A percentile compares a stretch with the other conserved stretches of the same genome.
These are phyloP conservation scores for Meloidogyne floridensis DNA, from an alignment of 1,140 invertebrate genomes.

Conservation along the genomic window DNA sequence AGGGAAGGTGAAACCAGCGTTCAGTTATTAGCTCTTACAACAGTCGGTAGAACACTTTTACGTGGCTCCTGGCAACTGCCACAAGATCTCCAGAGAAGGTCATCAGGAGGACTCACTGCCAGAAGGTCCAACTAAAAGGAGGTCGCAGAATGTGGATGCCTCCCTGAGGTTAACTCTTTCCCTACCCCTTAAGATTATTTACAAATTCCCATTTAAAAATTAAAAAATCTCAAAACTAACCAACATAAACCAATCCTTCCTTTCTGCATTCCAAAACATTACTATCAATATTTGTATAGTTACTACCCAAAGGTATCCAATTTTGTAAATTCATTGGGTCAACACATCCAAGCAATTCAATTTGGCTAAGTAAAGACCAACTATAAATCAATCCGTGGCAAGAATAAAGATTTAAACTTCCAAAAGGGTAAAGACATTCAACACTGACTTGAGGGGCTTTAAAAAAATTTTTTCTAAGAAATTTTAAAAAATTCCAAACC, in stretches of 20 bases:
- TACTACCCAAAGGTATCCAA: neutral
- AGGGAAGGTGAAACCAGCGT: too few species aligned
- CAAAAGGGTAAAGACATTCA: neutral
- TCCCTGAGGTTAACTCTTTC: too few species aligned
- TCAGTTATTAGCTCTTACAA: too few species aligned
- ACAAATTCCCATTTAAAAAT: neutral
- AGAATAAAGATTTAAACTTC: neutral
- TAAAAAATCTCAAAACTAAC: neutral
- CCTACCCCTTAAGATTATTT: too few species aligned
- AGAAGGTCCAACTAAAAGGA: too few species aligned
- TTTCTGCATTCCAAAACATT: neutral
- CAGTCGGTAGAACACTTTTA: too few species aligned
- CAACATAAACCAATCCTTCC: neutral
- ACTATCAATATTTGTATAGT: neutral
- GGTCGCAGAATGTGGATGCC: too few species aligned
- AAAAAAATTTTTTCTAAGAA: neutral
- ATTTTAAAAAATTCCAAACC: neutral
- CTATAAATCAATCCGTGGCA: neutral
- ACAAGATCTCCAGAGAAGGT: too few species aligned
- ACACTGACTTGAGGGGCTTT: neutral
- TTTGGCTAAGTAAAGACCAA: neutral
- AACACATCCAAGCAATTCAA: neutral
- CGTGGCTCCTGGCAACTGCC: too few species aligned
- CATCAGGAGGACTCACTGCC: too few species aligned
- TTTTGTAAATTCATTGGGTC: neutral